A percentile compares a stretch with the other conserved stretches of the same genome.
phyloP scores from a whole-genome alignment of 2,888 invertebrate species.

The Amiota communis region DNA sequence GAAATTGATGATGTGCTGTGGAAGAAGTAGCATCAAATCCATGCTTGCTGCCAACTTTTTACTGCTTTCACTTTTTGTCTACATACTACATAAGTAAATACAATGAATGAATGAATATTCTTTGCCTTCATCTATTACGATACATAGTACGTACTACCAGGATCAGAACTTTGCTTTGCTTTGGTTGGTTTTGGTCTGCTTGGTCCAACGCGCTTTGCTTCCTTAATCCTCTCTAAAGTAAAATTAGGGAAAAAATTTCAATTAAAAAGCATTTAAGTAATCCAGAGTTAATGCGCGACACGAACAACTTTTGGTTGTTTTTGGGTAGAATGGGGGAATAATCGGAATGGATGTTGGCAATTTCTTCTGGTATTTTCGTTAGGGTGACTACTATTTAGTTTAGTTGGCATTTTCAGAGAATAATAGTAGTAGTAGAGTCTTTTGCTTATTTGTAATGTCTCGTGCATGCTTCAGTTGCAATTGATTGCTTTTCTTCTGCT shows the following conservation, averaged over 20 bases:
- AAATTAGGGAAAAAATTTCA: conserved; percentile 66
- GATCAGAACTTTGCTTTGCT: conserved; percentile 34
- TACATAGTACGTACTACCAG: too few relatives aligned
- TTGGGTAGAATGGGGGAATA: not conserved
- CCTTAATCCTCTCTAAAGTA: conserved; percentile 64
- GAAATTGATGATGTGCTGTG: conserved; percentile 63
- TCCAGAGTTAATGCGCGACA: conserved; percentile 60
- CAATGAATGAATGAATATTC: too few relatives aligned
- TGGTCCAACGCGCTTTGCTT: conserved; percentile 44
- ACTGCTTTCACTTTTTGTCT: conserved; percentile 61
- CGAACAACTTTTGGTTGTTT: conserved; percentile 37
- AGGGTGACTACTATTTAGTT: conserved; percentile 41
- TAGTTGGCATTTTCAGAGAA: not conserved
- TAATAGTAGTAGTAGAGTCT: too few relatives aligned
- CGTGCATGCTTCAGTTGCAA: conserved; percentile 45
- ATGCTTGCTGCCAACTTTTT: conserved; percentile 53
- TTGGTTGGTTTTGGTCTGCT: conserved; percentile 28
- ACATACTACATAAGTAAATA: not conserved
- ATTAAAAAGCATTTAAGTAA: conserved; percentile 71
- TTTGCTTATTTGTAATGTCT: not conserved
- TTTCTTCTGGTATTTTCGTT: conserved; percentile 26
- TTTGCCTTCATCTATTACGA: too few relatives aligned
- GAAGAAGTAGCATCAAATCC: not conserved
- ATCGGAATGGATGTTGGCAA: not conserved
- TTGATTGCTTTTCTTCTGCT: conserved; percentile 40